These are phyloP conservation scores for Macrosteles quadrilineatus DNA, from an alignment of 1,140 invertebrate species.

Conservation along the genomic window DNA sequence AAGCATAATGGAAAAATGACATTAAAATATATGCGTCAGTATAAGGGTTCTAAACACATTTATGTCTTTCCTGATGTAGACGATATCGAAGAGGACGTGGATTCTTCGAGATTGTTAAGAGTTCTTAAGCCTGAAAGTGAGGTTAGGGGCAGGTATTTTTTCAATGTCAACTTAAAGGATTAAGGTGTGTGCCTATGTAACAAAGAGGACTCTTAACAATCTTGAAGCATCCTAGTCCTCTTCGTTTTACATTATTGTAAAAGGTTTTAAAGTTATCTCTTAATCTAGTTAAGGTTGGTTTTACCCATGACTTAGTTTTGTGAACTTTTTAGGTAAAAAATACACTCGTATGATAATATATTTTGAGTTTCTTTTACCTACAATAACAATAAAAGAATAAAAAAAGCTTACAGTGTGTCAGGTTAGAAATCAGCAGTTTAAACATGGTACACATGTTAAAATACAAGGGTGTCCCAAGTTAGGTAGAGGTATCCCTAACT, in stretches of 20 bases:
- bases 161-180: not conserved
- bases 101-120: not conserved
- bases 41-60: slow-evolving; percentile 13
- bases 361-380: slow-evolving; percentile 35
- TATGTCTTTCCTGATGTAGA: slow-evolving; percentile 19
- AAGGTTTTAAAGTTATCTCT: not conserved
- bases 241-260: not conserved
- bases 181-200: not conserved
- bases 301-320: not conserved
- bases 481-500: slow-evolving; percentile 34
- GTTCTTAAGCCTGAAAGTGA: slow-evolving; percentile 23
- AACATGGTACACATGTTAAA: slow-evolving; percentile 6
- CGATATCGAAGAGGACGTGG: slow-evolving; percentile 22
- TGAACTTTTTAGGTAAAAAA: not conserved
- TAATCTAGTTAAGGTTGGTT: not conserved
- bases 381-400: slow-evolving; percentile 31
- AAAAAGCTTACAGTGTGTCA: slow-evolving; percentile 32
- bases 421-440: slow-evolving; percentile 22
- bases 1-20: slow-evolving; percentile 14
- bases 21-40: slow-evolving; percentile 22
- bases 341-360: slow-evolving; percentile 23
- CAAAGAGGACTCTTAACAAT: not conserved
- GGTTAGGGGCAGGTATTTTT: slow-evolving; percentile 18
- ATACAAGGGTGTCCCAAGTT: slow-evolving; percentile 32
- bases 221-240: not conserved